Evolutionary conservation across 2,113 vertebrate species (phyloP), one percentile per base, ranked within the genome.

Genomic region (Clarias macrocephalus): DNA sequence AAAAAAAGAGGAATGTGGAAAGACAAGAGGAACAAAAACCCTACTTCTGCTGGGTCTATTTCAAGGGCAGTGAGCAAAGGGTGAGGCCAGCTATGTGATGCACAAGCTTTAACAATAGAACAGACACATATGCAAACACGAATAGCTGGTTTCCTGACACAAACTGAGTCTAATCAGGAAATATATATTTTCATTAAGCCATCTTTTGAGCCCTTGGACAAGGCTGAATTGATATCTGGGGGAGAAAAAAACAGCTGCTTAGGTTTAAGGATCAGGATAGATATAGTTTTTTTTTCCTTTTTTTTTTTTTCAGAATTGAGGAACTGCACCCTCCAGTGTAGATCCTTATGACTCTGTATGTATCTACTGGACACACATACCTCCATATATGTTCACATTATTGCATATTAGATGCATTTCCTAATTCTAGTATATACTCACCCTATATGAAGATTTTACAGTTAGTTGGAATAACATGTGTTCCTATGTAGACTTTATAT

Each of bases 1-100:
- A 75, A 62, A 23, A 42, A 76, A 73, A 62, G 42, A 86, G 62
- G 63, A 87, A 90, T 86, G 63, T 7, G 25, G 82, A 80, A 66
- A 86, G 83, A 88, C 83, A 73, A 72, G 76, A 80, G 52, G 82
- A 90, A 88, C 82, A 33, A 76, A 87, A 84, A 82, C 16, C 5
- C 13, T n/a, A 73, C 66, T 73, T 52, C n/a, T 56, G 52, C 48
- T 84, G 54, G 13, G 76, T 59, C 68, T 57, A 52, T 83, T 75
- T 59, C 66, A 59, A 82, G 80, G 76, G 59, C 30, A 30, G 72
- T 42, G 81, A 65, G 72, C 30, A 83, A 87, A 83, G 81, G 81
- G 86, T 3, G 19, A 83, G 80, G 65, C 82, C 83, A 1, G 48
- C 16, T 33, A 57, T 56, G 86, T 56, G 80, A 83, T 80, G 75